A percentile compares a stretch with the other conserved stretches of the same genome.
These are phyloP conservation scores for Styela plicata DNA, from an alignment of 23 tunicate species.

Conservation along the genomic window DNA sequence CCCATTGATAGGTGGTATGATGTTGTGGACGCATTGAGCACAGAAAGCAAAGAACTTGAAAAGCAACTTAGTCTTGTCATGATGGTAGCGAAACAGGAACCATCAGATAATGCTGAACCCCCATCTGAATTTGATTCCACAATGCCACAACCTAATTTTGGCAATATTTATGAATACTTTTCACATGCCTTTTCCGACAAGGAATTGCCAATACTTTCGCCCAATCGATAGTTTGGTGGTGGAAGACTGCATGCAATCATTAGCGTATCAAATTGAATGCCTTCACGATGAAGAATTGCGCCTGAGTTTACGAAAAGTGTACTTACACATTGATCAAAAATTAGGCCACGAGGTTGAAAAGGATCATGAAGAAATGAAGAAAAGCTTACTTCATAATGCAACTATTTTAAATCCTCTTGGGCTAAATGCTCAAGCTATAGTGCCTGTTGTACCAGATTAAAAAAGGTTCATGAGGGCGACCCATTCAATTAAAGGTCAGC, in stretches of 20 bases:
- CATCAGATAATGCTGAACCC: conserved; percentile 16
- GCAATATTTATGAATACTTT: conserved; percentile 51
- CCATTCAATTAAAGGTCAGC: too few species aligned
- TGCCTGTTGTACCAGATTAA: conserved; percentile 36
- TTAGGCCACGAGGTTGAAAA: conserved; percentile 19
- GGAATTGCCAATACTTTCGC: conserved; percentile 49
- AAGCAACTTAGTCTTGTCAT: conserved; percentile 44
- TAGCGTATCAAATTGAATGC: conserved; percentile 50
- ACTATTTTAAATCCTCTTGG: conserved; percentile 62
- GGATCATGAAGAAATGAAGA: conserved; percentile 44
- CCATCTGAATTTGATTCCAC: neutral
- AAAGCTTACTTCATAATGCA: conserved; percentile 24
- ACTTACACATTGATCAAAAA: conserved; percentile 27
- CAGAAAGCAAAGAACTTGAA: conserved; percentile 33
- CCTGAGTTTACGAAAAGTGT: conserved; percentile 37
- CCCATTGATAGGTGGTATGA: conserved; percentile 60
- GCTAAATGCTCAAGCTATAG: conserved; percentile 43
- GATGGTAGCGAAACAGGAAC: conserved; percentile 68
- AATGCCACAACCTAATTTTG: conserved; percentile 56
- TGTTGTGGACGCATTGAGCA: conserved; percentile 43
- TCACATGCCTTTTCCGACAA: conserved; percentile 47
- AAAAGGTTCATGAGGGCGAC: neutral
- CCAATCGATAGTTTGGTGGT: conserved; percentile 54
- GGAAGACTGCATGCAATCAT: conserved; percentile 73
- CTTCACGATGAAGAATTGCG: conserved; percentile 56